phyloP scores from a whole-genome alignment of 2,113 vertebrate genomes.

The Antennarius striatus region DNA sequence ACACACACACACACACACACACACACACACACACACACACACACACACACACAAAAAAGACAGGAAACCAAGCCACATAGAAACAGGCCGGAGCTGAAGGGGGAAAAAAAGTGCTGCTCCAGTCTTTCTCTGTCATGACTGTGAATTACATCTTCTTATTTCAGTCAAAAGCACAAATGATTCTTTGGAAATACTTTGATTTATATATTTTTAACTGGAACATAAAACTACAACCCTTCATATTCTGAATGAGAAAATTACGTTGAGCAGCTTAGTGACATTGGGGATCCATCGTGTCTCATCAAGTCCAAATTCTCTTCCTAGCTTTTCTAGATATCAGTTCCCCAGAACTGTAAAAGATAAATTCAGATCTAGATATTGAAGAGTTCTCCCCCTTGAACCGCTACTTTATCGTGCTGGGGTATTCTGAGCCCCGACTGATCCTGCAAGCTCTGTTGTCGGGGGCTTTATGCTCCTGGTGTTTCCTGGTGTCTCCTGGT shows the following conservation, averaged over 20 bases:
- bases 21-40: constrained; percentile 21
- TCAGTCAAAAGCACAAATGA: constrained; percentile 6
- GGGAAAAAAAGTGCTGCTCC: constrained; percentile 9
- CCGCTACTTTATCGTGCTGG: no score
- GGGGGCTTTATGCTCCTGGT: no score
- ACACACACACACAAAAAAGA: constrained; percentile 7
- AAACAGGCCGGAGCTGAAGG: constrained; percentile 16
- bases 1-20: constrained; percentile 15
- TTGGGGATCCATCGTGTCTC: constrained; percentile 16
- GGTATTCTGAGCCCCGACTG: no score
- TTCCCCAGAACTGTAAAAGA: no score
- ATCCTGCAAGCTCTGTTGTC: no score
- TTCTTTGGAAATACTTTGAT: background rate
- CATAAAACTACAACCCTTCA: background rate
- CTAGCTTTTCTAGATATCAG: no score
- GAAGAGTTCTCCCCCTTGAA: no score
- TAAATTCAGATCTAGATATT: background rate
- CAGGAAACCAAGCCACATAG: constrained; percentile 12
- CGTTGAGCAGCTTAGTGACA: constrained; percentile 11
- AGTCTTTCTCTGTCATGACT: background rate
- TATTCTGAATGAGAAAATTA: background rate
- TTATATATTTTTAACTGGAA: background rate
- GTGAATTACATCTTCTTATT: constrained; percentile 1
- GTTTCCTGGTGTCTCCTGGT: no score
- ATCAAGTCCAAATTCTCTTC: constrained; percentile 18